Conservation (phyloP, 1,140 invertebrate species). For the Diorhabda sublineata region DNA sequence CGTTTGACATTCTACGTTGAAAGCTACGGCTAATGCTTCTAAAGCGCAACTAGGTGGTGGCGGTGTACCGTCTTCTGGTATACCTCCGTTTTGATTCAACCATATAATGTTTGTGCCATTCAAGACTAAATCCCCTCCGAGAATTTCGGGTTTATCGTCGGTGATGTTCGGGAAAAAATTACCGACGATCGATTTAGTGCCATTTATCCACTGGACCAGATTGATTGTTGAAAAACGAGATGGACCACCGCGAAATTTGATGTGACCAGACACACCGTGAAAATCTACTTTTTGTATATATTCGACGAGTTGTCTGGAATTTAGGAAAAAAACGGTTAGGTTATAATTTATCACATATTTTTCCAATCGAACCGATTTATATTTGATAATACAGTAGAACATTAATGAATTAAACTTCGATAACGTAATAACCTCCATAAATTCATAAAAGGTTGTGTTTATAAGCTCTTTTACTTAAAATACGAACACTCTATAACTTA, state of each 20-base stretch:
- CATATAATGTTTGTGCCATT: constrained; percentile 59
- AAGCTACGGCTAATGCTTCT: constrained; percentile 58
- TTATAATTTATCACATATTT: no score
- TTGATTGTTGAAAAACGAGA: constrained; percentile 66
- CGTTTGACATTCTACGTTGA: constrained; percentile 67
- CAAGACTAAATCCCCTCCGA: constrained; percentile 52
- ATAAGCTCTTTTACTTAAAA: no score
- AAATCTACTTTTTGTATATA: constrained; percentile 63
- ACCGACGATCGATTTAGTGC: constrained; percentile 56
- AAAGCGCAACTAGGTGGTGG: constrained; percentile 57
- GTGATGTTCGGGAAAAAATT: constrained; percentile 58
- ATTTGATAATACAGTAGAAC: no score
- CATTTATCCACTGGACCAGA: constrained; percentile 66
- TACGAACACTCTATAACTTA: no score
- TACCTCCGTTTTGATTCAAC: constrained; percentile 55
- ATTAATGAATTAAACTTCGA: no score
- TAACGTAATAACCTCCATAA: no score
- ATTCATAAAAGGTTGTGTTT: no score
- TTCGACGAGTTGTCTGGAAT: constrained; percentile 51
- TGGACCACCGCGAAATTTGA: constrained; percentile 64
- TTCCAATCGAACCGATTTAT: no score
- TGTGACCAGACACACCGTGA: constrained; percentile 70
- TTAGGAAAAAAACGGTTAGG: not conserved
- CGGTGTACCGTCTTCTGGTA: constrained; percentile 67
- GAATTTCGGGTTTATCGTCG: constrained; percentile 42